These are phyloP conservation scores for Anthoscopus minutus DNA, from an alignment of 2,113 vertebrate species.

Conservation along the genomic window DNA sequence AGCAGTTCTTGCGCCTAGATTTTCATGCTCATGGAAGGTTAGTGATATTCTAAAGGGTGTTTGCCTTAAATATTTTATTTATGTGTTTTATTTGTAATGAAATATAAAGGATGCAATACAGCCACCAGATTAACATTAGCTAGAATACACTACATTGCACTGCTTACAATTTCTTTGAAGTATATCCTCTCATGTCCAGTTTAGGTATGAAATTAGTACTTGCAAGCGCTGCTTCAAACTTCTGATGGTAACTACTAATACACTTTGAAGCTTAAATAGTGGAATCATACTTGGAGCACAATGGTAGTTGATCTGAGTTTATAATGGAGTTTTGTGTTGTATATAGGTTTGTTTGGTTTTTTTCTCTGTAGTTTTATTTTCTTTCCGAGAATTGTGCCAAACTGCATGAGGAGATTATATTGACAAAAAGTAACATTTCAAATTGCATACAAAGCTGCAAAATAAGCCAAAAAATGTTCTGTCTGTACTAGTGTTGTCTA, in stretches of 20 bases:
- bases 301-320: not conserved
- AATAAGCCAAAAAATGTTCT: not conserved
- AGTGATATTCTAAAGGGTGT: constrained; percentile 53
- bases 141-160: not conserved
- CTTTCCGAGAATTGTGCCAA: not conserved
- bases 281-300: not conserved
- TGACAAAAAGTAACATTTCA: not conserved
- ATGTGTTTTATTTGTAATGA: not conserved
- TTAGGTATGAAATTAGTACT: not conserved
- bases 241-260: not conserved
- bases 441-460: not conserved
- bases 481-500: not conserved
- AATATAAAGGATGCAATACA: not conserved
- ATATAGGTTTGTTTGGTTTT: not conserved
- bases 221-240: not conserved
- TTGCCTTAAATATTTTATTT: not conserved
- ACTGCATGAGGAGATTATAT: not conserved
- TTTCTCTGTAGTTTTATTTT: not conserved
- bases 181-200: not conserved
- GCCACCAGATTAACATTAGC: not conserved
- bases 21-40: constrained; percentile 95
- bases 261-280: not conserved
- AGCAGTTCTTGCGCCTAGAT: constrained; percentile 84
- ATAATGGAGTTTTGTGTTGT: not conserved
- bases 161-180: not conserved